phyloP scores from a whole-genome alignment of 1,140 invertebrate genomes.

The Nixonia krombeini region DNA sequence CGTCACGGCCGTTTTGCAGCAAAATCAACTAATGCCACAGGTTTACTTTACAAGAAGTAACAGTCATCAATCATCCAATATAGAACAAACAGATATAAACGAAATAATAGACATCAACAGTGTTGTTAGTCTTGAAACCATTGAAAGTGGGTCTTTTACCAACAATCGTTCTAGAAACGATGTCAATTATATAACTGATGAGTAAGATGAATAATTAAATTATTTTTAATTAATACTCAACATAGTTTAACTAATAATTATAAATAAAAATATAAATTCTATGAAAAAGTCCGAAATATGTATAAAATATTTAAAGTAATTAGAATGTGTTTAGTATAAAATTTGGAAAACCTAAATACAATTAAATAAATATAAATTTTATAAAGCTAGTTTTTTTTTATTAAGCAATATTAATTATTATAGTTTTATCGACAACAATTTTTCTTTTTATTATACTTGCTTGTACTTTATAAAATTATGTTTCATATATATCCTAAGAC shows the following conservation, averaged over 20 bases:
- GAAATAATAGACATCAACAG: slow-evolving; percentile 71
- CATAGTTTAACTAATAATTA: not conserved
- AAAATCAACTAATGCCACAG: slow-evolving; percentile 64
- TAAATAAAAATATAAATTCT: not conserved
- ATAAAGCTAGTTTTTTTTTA: no score
- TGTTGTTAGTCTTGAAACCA: slow-evolving; percentile 75
- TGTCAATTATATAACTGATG: slow-evolving; percentile 64
- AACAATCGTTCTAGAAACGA: slow-evolving; percentile 54
- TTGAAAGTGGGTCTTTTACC: slow-evolving; percentile 69
- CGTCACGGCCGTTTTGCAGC: slow-evolving; percentile 71
- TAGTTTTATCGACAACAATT: no score
- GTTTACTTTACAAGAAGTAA: slow-evolving; percentile 68
- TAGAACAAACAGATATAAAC: slow-evolving; percentile 57
- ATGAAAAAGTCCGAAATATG: not conserved
- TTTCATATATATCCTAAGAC: no score
- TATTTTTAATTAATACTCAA: not conserved
- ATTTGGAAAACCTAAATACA: not conserved
- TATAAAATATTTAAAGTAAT: no score
- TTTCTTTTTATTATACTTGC: no score
- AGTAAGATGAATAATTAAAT: slow-evolving; percentile 51
- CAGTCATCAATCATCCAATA: slow-evolving; percentile 60
- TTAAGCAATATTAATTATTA: no score
- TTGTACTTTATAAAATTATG: no score
- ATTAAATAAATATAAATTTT: slow-evolving; percentile 1
- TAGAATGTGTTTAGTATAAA: no score